A percentile compares a stretch with the other conserved stretches of the same genome.
Evolutionary conservation across 2,888 invertebrate genomes (phyloP).

Genomic region (Drosophila algonquin): DNA sequence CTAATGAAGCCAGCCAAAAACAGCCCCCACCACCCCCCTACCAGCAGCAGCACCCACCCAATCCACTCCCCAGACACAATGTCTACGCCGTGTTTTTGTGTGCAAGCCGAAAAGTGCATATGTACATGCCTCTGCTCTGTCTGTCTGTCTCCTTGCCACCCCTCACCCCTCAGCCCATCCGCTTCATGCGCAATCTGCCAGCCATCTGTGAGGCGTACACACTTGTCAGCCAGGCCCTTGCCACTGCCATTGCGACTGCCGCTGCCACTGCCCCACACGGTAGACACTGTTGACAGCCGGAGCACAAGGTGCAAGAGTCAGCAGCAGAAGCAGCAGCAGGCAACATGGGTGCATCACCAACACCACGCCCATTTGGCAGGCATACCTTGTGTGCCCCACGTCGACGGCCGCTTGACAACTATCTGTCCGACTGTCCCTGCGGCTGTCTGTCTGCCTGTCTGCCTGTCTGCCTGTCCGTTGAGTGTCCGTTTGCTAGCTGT

Average conservation of each 20-base stretch:
- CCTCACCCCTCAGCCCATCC: not conserved
- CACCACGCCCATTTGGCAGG: conserved; percentile 43
- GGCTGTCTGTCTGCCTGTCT: not conserved
- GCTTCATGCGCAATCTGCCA: conserved; percentile 52
- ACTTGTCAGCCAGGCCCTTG: conserved; percentile 67
- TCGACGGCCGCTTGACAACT: conserved; percentile 47
- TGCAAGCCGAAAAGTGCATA: conserved; percentile 60
- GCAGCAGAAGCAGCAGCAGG: conserved; percentile 16
- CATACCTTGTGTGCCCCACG: conserved; percentile 48
- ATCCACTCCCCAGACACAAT: conserved; percentile 35
- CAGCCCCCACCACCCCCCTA: not conserved
- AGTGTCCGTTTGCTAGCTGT: conserved; percentile 57
- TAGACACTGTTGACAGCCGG: conserved; percentile 71
- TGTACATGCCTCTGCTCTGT: conserved; percentile 28
- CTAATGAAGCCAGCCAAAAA: conserved; percentile 74
- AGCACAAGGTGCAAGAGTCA: conserved; percentile 29
- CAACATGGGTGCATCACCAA: conserved; percentile 34
- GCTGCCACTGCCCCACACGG: conserved; percentile 23
- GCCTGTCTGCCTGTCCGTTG: conserved; percentile 7
- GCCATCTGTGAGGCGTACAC: conserved; percentile 73
- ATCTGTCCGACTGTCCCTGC: conserved; percentile 19
- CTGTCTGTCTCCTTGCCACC: conserved; percentile 7
- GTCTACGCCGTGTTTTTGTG: conserved; percentile 54
- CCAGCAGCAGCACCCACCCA: not conserved
- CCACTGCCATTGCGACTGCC: not conserved